Percentiles rank a stretch among this genome's conserved stretches.
phyloP scores from a whole-genome alignment of 1,140 invertebrate genomes.

The Drosophila grimshawi region DNA sequence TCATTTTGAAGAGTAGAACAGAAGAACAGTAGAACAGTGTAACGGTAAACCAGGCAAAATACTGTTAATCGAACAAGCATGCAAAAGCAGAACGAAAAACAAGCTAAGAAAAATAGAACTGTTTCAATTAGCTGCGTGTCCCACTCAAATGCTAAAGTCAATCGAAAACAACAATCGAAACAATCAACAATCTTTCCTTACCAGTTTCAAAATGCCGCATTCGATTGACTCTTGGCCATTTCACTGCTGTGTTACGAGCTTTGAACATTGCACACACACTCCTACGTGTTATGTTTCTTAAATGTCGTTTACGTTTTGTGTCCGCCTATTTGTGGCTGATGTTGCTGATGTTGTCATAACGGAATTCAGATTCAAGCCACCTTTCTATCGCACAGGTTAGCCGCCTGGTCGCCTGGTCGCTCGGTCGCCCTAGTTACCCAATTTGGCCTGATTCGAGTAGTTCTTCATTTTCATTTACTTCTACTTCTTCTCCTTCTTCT shows the following conservation, averaged over 20 bases:
- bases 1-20: too few relatives aligned
- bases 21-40: too few relatives aligned
- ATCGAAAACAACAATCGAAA: too few relatives aligned
- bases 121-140: too few relatives aligned
- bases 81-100: too few relatives aligned
- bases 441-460: neutral
- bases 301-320: conserved; percentile 23
- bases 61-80: too few relatives aligned
- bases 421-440: conserved; percentile 50
- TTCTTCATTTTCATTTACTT: neutral
- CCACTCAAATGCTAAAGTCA: too few relatives aligned
- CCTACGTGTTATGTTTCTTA: conserved; percentile 53
- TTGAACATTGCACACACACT: conserved; percentile 47
- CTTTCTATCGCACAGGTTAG: conserved; percentile 41
- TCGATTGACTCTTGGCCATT: conserved; percentile 55
- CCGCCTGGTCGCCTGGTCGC: neutral
- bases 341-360: conserved; percentile 58
- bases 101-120: too few relatives aligned
- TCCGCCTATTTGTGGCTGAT: neutral
- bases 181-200: conserved; percentile 45
- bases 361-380: conserved; percentile 52
- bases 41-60: too few relatives aligned
- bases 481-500: neutral
- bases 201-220: conserved; percentile 58
- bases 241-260: conserved; percentile 12